Conservation (phyloP, 2,888 invertebrate species). For the Petrophora chlorosata region DNA sequence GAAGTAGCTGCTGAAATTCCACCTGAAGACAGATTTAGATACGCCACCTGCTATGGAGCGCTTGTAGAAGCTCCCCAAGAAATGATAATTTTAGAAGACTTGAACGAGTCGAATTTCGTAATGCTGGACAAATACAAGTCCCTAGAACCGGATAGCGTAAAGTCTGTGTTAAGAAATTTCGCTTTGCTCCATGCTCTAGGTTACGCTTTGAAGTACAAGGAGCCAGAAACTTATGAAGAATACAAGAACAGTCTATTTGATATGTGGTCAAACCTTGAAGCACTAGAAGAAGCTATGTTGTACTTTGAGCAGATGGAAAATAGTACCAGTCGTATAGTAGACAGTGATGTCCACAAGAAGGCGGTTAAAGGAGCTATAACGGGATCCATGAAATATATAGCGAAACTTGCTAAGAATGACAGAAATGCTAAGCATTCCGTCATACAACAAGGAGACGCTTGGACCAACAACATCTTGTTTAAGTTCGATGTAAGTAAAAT, state of each 20-base stretch:
- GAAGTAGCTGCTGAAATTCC: slow-evolving; percentile 40
- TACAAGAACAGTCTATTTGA: slow-evolving; percentile 30
- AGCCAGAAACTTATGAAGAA: slow-evolving; percentile 36
- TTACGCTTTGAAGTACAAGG: slow-evolving; percentile 44
- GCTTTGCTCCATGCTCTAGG: slow-evolving; percentile 48
- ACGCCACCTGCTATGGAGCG: slow-evolving; percentile 48
- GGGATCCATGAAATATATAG: background rate
- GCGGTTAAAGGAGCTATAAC: slow-evolving; percentile 19
- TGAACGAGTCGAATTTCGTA: slow-evolving; percentile 37
- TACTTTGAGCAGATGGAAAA: slow-evolving; percentile 22
- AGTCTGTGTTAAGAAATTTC: slow-evolving; percentile 43
- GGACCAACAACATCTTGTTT: slow-evolving; percentile 57
- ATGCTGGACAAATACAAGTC: slow-evolving; percentile 46
- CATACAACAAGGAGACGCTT: slow-evolving; percentile 50
- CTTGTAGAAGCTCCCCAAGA: slow-evolving; percentile 43
- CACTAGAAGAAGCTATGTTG: background rate
- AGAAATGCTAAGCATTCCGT: slow-evolving; percentile 39
- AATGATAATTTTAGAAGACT: slow-evolving; percentile 53
- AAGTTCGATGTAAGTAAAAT: slow-evolving; percentile 38
- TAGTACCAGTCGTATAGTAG: slow-evolving; percentile 16
- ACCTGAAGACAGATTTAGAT: slow-evolving; percentile 40
- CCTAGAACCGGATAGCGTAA: slow-evolving; percentile 39
- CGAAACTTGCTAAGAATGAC: slow-evolving; percentile 31
- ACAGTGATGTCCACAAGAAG: slow-evolving; percentile 29
- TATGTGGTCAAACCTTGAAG: slow-evolving; percentile 22